Conservation (phyloP, 2,888 invertebrate species). For the Lepeophtheirus nordmannii region DNA sequence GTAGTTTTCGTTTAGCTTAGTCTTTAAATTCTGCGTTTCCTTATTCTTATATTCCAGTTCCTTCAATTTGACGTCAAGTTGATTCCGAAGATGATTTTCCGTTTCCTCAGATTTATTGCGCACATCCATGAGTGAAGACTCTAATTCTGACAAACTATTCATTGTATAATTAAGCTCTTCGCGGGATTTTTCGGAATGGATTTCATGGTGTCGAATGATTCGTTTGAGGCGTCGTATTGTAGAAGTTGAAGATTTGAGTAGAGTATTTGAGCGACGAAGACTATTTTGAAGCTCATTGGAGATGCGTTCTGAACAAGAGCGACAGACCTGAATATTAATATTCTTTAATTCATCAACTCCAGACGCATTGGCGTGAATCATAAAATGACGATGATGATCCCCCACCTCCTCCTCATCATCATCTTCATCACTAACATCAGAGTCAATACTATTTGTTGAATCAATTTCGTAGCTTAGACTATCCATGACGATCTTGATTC, state of each 20-base stretch:
- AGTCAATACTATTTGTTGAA: background rate
- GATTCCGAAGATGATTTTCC: background rate
- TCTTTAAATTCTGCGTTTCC: background rate
- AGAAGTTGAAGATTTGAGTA: background rate
- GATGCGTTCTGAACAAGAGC: background rate
- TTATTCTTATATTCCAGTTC: slow-evolving; percentile 11
- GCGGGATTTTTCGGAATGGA: background rate
- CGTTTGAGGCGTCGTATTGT: background rate
- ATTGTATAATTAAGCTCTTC: background rate
- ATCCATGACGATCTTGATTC: background rate
- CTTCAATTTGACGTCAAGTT: background rate
- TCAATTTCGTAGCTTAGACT: background rate
- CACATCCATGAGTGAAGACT: background rate
- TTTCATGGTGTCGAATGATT: background rate
- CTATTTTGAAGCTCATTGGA: background rate
- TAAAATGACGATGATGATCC: background rate
- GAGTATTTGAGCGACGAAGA: background rate
- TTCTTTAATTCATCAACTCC: background rate
- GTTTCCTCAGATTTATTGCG: background rate
- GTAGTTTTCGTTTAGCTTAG: slow-evolving; percentile 20
- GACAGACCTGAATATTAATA: background rate
- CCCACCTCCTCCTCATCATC: background rate
- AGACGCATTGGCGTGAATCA: no score
- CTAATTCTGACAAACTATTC: background rate
- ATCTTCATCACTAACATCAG: background rate